Conservation (phyloP, 2,888 invertebrate species). For the Acanthococcus lagerstroemiae region DNA sequence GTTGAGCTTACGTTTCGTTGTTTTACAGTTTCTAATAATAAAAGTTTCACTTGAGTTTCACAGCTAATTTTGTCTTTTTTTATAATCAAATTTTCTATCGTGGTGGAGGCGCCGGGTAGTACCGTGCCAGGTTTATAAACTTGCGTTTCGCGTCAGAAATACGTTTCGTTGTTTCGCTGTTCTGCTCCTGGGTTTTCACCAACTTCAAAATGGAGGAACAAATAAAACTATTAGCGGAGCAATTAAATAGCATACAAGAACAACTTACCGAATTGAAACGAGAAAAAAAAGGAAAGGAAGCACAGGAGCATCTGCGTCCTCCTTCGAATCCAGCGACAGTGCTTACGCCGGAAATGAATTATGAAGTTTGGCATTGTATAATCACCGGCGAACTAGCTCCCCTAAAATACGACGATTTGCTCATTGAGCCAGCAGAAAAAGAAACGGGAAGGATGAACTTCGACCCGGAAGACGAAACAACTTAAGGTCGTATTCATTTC, state of each 20-base stretch:
- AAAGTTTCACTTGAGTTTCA: too few species aligned
- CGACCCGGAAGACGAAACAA: neutral
- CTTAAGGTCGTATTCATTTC: neutral
- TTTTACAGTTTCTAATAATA: too few species aligned
- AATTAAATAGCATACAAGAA: neutral
- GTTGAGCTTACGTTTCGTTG: too few species aligned
- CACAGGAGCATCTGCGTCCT: neutral
- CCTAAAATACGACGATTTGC: neutral
- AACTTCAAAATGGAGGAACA: neutral
- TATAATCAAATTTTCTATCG: too few species aligned
- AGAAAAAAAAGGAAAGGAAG: neutral
- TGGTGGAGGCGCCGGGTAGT: too few species aligned
- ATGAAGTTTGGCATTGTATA: neutral
- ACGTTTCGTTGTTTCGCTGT: too few species aligned
- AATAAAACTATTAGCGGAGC: neutral
- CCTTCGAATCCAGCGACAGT: neutral
- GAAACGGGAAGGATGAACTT: neutral
- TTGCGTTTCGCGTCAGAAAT: neutral
- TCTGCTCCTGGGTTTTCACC: neutral
- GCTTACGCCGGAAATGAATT: neutral
- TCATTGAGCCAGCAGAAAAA: neutral
- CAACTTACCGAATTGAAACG: neutral
- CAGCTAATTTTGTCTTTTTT: too few species aligned
- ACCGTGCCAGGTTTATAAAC: neutral
- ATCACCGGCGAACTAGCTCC: neutral